Conservation (phyloP, 1,140 invertebrate species). For the Drosophila auraria region DNA sequence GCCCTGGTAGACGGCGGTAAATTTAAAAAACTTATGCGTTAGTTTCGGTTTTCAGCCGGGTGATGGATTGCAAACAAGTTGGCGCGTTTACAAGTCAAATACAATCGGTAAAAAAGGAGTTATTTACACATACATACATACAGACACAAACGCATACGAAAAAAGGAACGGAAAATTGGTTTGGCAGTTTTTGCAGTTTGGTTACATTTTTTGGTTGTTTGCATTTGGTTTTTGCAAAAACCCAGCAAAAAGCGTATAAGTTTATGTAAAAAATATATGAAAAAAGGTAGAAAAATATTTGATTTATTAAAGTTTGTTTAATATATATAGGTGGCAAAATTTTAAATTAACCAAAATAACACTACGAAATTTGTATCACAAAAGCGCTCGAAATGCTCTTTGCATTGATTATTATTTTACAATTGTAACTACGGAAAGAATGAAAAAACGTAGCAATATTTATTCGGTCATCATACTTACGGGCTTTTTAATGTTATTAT, state of each 20-base stretch:
- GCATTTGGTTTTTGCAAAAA: conserved; percentile 64
- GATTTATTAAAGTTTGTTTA: conserved; percentile 54
- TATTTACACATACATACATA: conserved; percentile 56
- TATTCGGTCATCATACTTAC: conserved; percentile 56
- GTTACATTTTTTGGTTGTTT: conserved; percentile 59
- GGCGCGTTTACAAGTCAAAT: conserved; percentile 49
- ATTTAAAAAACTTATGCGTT: conserved; percentile 82
- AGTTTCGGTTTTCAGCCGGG: conserved; percentile 39
- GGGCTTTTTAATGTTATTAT: conserved; percentile 53
- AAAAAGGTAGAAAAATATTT: conserved; percentile 69
- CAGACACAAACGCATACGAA: conserved; percentile 58
- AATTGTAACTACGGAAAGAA: conserved; percentile 36
- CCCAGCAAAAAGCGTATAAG: conserved; percentile 70
- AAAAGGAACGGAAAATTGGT: conserved; percentile 56
- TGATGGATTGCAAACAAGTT: conserved; percentile 45
- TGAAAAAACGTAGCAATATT: background rate
- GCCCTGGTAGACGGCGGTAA: conserved; percentile 87
- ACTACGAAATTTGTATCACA: conserved; percentile 49
- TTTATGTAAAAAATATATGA: conserved; percentile 50
- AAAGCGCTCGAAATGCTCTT: conserved; percentile 37
- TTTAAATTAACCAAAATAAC: conserved; percentile 34
- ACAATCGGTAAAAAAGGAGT: conserved; percentile 45
- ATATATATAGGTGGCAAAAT: conserved; percentile 37
- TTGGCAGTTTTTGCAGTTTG: conserved; percentile 59
- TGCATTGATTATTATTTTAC: conserved; percentile 17